Base-by-base conservation (phyloP, 35 echinoderm and acorn worm species). In the Heliocidaris tuberculata region DNA sequence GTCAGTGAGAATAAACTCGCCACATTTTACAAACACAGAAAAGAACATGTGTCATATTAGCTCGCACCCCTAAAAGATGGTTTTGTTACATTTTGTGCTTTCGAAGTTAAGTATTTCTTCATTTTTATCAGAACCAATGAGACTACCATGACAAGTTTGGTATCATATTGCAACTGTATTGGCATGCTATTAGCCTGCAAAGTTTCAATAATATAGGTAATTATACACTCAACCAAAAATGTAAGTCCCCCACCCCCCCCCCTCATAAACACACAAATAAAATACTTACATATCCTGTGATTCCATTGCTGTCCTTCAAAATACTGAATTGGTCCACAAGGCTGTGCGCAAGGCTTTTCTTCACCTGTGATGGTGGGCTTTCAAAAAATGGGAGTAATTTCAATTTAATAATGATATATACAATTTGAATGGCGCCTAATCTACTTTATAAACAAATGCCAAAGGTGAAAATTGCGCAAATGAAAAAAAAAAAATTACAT, bases 1-100 rank as follows among this genome's bases (percentile, higher is more conserved):
- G 85, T 86, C 85, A 86, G 7, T 86, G 85, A 86, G 32, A 86
- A 86, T 86, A 86, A 86, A 29, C 85, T 86, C 4, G n/a, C 15
- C 85, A 86, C 85, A 86, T 86, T 86, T 86, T 86, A 86, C 85
- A 86, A 86, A 86, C 85, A 86, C 85, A 86, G 85, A 86, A 86
- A 86, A 30, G 85, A 86, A 86, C 32, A 35, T 86, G 85, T 86
- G 85, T 86, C 7, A 86, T 86, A 86, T 59, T 59, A 86, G 85
- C n/a, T 86, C 85, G 32, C 85, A 86, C 2, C 85, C 85, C 85
- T 86, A 86, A 29, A 86, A 86, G 85, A 19, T 86, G 85, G 85
- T 86, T 3, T 31, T 17, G 85, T 86, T 86, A 86, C 85, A 86
- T 86, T 29, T 86, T 86, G 85, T 86, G 85, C 85, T 86, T 86